phyloP scores from a whole-genome alignment of 2,797 vertebrate species.

The Babyrousa celebensis region DNA sequence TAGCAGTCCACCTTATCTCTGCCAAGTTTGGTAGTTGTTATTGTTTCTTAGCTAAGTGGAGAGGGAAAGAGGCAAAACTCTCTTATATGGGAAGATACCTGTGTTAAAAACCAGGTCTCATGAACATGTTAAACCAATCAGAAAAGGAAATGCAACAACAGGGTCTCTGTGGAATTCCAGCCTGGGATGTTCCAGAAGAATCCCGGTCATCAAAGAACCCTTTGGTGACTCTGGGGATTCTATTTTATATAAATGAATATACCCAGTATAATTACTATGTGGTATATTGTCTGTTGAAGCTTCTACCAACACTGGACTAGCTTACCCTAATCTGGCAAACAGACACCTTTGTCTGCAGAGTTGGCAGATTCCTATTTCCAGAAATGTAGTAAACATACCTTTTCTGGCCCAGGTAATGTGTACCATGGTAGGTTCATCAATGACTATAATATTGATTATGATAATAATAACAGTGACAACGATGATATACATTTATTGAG shows the following conservation, averaged over 20 bases:
- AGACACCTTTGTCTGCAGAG: not conserved
- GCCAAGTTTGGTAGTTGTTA: conserved; percentile 23
- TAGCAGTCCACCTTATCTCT: conserved; percentile 21
- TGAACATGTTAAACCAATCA: conserved; percentile 4
- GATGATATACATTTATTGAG: conserved; percentile 55
- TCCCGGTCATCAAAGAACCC: conserved; percentile 1
- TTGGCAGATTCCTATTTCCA: conserved; percentile 3
- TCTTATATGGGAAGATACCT: conserved; percentile 9
- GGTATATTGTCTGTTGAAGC: not conserved
- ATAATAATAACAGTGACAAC: not conserved
- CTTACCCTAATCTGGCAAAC: conserved; percentile 22
- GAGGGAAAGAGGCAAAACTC: conserved; percentile 43
- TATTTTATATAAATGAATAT: conserved; percentile 5
- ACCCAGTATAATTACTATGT: not conserved
- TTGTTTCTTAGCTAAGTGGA: conserved; percentile 29
- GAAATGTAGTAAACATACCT: not conserved
- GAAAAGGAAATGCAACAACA: not conserved
- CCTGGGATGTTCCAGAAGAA: conserved; percentile 33
- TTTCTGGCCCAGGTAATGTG: not conserved
- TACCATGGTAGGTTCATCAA: not conserved
- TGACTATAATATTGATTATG: conserved; percentile 25
- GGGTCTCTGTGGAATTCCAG: not conserved
- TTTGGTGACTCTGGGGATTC: conserved; percentile 46
- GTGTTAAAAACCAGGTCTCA: conserved; percentile 39
- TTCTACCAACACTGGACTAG: not conserved